Conservation (phyloP, 2,888 invertebrate species). For the Rapana venosa region DNA sequence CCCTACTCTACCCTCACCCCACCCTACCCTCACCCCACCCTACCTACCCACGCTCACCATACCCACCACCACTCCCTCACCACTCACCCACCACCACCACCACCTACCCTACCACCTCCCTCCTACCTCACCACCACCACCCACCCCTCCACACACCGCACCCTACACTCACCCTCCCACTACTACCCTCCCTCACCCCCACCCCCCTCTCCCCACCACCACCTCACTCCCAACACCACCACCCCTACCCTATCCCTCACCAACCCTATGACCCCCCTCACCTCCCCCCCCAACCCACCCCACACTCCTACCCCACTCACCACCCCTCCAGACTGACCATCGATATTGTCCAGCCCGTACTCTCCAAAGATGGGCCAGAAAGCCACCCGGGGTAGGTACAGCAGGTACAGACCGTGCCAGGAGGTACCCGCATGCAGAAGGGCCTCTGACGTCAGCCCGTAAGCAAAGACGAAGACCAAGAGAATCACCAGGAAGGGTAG, state of each 20-base stretch:
- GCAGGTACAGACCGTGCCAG: slow-evolving; percentile 20
- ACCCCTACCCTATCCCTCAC: not conserved
- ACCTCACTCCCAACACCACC: no score
- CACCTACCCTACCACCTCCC: no score
- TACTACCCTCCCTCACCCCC: no score
- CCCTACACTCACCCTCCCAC: no score
- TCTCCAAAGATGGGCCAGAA: slow-evolving; percentile 35
- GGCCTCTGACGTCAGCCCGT: slow-evolving; percentile 14
- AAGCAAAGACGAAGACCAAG: slow-evolving; percentile 26
- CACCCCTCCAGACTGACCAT: not conserved
- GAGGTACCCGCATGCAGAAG: slow-evolving; percentile 5
- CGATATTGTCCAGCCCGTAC: slow-evolving; percentile 1
- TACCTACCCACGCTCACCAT: not conserved
- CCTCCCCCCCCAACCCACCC: not conserved
- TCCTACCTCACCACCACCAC: no score
- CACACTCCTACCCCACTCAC: not conserved
- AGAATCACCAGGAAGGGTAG: slow-evolving; percentile 24
- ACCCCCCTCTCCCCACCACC: no score
- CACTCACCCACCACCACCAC: no score
- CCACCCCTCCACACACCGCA: no score
- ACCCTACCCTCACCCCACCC: not conserved
- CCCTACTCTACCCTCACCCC: not conserved
- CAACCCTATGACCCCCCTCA: not conserved
- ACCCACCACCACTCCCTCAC: no score
- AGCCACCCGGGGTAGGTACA: slow-evolving; percentile 15